These are phyloP conservation scores for Camponotus pennsylvanicus DNA, from an alignment of 1,140 invertebrate genomes.

Conservation along the genomic window DNA sequence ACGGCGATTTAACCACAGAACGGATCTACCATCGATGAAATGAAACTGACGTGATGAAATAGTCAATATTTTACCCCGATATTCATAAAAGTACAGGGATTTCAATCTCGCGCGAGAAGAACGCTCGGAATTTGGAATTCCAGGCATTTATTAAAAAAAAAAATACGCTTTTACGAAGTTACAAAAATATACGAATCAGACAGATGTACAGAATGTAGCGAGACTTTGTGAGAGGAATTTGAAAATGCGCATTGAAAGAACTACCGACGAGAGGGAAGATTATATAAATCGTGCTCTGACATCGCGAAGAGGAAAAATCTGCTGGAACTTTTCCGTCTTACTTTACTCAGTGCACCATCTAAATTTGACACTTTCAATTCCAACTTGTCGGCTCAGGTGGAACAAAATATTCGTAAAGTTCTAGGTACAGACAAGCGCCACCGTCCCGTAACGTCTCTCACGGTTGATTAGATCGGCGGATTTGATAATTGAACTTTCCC, in stretches of 20 bases:
- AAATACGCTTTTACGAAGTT: background rate
- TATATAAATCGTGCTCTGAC: conserved; percentile 31
- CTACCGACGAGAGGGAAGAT: conserved; percentile 24
- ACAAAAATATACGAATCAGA: background rate
- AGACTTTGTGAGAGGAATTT: conserved; percentile 18
- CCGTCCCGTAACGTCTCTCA: conserved; percentile 63
- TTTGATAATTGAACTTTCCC: conserved; percentile 66
- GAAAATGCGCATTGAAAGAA: background rate
- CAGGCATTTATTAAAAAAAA: background rate
- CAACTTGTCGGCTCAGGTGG: conserved; percentile 11
- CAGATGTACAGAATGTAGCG: background rate
- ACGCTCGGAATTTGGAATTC: background rate
- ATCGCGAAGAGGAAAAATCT: conserved; percentile 31
- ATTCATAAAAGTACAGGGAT: background rate
- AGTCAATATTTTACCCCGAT: background rate
- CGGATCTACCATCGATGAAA: background rate
- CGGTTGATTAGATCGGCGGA: conserved; percentile 64
- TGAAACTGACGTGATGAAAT: background rate
- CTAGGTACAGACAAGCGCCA: conserved; percentile 19
- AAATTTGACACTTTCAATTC: conserved; percentile 65
- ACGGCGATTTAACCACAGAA: background rate
- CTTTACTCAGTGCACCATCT: conserved; percentile 5
- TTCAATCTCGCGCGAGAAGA: background rate
- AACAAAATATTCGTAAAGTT: conserved; percentile 70
- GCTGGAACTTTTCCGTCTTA: conserved; percentile 41